Evolutionary conservation across 2,113 vertebrate genomes (phyloP).

Genomic region (Gallinago paraguaiae): DNA sequence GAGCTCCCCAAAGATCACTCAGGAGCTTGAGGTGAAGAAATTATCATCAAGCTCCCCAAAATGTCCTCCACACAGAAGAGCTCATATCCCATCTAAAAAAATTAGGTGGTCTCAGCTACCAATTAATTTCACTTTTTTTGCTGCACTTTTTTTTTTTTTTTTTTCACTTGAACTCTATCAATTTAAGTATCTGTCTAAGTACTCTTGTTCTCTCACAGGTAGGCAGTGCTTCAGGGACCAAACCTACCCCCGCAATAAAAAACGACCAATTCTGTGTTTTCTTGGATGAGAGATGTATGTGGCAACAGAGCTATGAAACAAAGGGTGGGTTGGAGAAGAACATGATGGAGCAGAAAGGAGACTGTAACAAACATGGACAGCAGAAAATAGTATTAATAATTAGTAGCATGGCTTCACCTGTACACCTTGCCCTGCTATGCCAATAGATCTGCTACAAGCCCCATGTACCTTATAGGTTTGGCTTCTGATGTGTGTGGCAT

Average conservation of each 20-base stretch:
- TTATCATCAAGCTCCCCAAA: neutral
- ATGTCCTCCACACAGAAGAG: fast-evolving
- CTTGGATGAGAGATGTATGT: neutral
- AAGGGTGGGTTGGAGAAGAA: neutral
- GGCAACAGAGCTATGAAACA: neutral
- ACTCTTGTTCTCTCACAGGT: neutral
- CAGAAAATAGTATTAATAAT: neutral
- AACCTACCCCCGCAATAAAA: neutral
- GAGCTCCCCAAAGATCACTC: neutral
- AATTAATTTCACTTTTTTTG: neutral
- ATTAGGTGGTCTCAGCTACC: neutral
- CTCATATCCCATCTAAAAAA: neutral
- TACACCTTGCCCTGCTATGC: neutral
- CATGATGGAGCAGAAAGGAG: neutral
- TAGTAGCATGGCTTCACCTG: neutral
- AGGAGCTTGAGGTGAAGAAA: neutral
- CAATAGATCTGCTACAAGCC: neutral
- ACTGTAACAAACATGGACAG: neutral
- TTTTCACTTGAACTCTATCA: neutral
- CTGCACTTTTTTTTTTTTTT: neutral
- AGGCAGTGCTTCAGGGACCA: neutral
- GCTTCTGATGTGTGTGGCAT: neutral
- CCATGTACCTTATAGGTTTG: neutral
- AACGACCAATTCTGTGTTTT: neutral
- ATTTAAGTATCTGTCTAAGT: neutral